Base-by-base conservation (phyloP, 2,113 vertebrate genomes). In the Collichthys lucidus region DNA sequence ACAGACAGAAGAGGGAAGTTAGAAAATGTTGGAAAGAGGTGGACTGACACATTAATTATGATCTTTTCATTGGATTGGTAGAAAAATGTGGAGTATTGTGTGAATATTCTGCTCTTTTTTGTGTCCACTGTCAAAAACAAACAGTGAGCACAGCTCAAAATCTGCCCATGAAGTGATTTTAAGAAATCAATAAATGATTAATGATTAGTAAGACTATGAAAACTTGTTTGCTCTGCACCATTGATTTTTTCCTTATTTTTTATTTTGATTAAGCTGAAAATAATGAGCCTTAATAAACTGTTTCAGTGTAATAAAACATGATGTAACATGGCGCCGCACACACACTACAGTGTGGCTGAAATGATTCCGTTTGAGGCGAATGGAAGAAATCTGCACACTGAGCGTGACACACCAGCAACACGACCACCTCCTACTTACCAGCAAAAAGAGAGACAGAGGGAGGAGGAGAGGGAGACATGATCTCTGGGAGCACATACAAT, bases 401-500 rank as follows among this genome's bases (percentile, higher is more conserved):
- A 40, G 52, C 35, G 65, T 59, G 61, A 62, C 20, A 24, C 64
- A 70, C 40, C 56, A 72, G 84, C 53, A 79, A 40, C 72, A 40
- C 72, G 52, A 47, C 46, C 50, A 65, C 75, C 55, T 78, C 61
- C 63, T 73, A 56, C 52, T 83, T 68, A 87, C 64, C 11, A 40
- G 22, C 52, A 77, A 11, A 57, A 1, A 74, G 84, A 78, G 17
- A 46, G 19, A 70, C 29, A 59, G 42, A 29, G 72, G 40, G 59
- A 70, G 22, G 15, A 46, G 35, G 70, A 56, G 57, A 55, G 47
- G 19, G 61, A 56, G 61, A 76, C 75, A 72, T 60, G 86, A 85
- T 85, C 88, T 90, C 82, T 46, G 26, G 17, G 67, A 84, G 88
- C 74, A 82, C 83, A 91, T 86, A 82, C 91, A 86, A 91, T 94